phyloP scores from a whole-genome alignment of 2,797 vertebrate species.

The Sarcophilus harrisii region DNA sequence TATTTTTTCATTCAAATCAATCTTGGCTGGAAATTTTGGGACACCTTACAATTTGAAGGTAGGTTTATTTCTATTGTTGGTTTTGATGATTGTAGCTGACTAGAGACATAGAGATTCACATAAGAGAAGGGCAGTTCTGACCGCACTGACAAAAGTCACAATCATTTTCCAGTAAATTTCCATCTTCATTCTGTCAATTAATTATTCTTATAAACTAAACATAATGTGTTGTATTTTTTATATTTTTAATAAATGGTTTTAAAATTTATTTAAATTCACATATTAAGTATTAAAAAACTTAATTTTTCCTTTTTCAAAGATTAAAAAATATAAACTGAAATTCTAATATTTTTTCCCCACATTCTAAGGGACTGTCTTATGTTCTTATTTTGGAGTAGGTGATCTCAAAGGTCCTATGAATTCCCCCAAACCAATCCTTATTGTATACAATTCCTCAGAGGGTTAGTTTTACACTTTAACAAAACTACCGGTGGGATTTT shows the following conservation, averaged over 20 bases:
- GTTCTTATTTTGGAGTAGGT: neutral
- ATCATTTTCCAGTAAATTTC: neutral
- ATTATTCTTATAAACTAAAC: neutral
- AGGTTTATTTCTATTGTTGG: neutral
- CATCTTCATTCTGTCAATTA: too few relatives aligned
- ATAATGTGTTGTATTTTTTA: neutral
- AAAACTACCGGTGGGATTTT: constrained; percentile 15
- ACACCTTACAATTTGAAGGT: neutral
- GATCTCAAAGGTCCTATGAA: neutral
- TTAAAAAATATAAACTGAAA: neutral
- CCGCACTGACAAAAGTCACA: neutral
- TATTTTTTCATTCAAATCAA: neutral
- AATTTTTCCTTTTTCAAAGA: neutral
- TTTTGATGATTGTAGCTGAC: neutral
- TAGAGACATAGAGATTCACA: neutral
- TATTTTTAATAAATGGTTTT: neutral
- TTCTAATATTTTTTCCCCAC: neutral
- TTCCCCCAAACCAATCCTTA: constrained; percentile 69
- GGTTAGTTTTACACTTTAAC: constrained; percentile 50
- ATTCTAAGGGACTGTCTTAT: neutral
- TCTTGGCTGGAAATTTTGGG: neutral
- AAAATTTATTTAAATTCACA: neutral
- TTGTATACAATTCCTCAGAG: constrained; percentile 80
- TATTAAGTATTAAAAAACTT: neutral
- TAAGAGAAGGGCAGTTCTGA: neutral